Conservation (phyloP, 2,113 vertebrate genomes). For the Rhadina sibilatrix region DNA sequence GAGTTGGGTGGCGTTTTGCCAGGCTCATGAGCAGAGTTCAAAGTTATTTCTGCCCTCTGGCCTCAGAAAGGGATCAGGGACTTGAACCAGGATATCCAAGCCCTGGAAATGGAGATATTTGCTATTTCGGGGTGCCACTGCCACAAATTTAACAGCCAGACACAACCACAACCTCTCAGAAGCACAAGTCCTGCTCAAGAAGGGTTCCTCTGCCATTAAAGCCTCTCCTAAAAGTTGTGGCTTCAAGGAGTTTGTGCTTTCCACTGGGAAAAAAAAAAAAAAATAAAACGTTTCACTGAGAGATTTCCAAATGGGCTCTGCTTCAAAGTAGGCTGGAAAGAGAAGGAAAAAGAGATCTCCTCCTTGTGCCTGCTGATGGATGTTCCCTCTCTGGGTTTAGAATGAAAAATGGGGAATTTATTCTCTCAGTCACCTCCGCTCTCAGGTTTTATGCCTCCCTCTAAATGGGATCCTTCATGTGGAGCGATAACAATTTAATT, state of each 20-base stretch:
- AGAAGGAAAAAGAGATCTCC: not conserved
- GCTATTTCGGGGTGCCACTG: not conserved
- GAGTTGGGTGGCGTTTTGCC: not conserved
- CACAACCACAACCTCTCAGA: not conserved
- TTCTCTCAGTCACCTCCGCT: not conserved
- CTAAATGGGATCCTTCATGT: conserved; percentile 54
- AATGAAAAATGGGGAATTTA: conserved; percentile 49
- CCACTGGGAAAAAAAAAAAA: not conserved
- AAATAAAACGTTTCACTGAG: not conserved
- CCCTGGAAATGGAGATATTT: not conserved
- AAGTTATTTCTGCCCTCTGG: not conserved
- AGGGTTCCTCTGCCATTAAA: not conserved
- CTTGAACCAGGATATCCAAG: not conserved
- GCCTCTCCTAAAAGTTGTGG: not conserved
- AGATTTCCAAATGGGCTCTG: not conserved
- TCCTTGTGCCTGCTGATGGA: conserved; percentile 19
- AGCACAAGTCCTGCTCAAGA: not conserved
- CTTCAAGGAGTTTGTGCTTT: not conserved
- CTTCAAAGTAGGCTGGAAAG: not conserved
- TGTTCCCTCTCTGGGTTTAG: not conserved
- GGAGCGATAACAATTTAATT: conserved; percentile 58
- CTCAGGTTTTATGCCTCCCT: conserved; percentile 43
- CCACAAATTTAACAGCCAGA: not conserved
- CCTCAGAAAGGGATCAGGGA: not conserved
- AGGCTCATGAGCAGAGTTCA: not conserved